A percentile compares a stretch with the other conserved stretches of the same genome.
These are phyloP conservation scores for Sipha maydis DNA, from an alignment of 2,888 invertebrate species.

Conservation along the genomic window DNA sequence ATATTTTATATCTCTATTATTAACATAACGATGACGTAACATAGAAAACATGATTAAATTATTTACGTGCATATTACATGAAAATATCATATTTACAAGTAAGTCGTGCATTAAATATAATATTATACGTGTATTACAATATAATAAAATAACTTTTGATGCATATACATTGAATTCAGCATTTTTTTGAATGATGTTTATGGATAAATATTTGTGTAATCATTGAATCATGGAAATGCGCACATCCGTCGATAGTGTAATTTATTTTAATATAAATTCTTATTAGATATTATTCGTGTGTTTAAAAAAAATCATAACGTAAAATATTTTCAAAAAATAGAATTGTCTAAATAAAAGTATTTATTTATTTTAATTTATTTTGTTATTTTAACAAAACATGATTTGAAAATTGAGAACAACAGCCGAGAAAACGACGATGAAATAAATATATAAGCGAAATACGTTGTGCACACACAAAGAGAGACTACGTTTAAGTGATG, in stretches of 20 bases:
- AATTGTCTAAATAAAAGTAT: neutral
- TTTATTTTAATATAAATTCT: neutral
- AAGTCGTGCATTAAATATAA: neutral
- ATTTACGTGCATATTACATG: neutral
- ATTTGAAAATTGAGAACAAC: neutral
- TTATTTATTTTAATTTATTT: neutral
- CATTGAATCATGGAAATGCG: neutral
- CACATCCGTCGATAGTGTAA: neutral
- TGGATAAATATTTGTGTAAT: neutral
- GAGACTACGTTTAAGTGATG: too few relatives aligned
- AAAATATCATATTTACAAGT: neutral
- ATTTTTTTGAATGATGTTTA: neutral
- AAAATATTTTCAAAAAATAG: neutral
- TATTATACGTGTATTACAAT: neutral
- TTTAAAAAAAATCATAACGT: neutral
- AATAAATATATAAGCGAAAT: neutral
- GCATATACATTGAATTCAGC: neutral
- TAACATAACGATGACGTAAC: neutral
- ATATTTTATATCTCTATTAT: neutral
- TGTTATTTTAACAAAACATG: neutral
- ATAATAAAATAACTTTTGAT: neutral
- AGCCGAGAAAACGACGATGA: neutral
- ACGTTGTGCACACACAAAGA: neutral
- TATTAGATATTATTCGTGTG: neutral
- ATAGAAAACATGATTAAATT: neutral